These are phyloP conservation scores for Eurytoma californica DNA, from an alignment of 2,888 invertebrate species.

Conservation along the genomic window DNA sequence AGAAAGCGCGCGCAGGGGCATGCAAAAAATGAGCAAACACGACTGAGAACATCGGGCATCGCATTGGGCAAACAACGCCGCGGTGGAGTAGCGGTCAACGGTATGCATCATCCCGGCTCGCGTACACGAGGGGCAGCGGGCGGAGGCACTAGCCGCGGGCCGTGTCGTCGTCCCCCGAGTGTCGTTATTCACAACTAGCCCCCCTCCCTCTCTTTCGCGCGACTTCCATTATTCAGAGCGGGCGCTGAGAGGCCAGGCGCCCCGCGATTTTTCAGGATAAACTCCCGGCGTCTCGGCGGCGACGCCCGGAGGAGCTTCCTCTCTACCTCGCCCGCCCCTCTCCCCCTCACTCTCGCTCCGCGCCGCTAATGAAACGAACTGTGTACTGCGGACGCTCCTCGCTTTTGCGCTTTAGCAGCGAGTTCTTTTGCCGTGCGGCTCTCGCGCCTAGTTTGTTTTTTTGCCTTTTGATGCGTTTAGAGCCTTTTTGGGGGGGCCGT, in stretches of 20 bases:
- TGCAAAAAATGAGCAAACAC: constrained; percentile 18
- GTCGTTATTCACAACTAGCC: constrained; percentile 68
- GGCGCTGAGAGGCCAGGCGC: constrained; percentile 42
- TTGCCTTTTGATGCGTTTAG: background rate
- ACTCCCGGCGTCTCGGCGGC: constrained; percentile 34
- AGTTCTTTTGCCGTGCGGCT: background rate
- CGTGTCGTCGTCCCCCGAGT: constrained; percentile 60
- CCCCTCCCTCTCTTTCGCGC: constrained; percentile 24
- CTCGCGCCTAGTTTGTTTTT: background rate
- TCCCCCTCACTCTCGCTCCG: background rate
- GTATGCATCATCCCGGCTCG: constrained; percentile 18
- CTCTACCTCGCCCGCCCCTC: background rate
- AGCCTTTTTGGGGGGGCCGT: background rate
- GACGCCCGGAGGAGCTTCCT: too few relatives aligned
- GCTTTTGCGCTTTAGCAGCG: background rate
- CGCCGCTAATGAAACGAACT: constrained; percentile 45
- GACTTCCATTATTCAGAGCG: constrained; percentile 50
- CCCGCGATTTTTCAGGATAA: constrained; percentile 57
- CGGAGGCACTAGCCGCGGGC: background rate
- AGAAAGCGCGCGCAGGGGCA: background rate
- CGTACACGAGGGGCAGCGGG: background rate
- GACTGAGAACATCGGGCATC: background rate
- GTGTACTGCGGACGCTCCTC: background rate
- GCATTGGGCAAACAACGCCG: background rate
- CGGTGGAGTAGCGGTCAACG: constrained; percentile 17